Base-by-base conservation (phyloP, 2,113 vertebrate species). In the Echinops telfairi region DNA sequence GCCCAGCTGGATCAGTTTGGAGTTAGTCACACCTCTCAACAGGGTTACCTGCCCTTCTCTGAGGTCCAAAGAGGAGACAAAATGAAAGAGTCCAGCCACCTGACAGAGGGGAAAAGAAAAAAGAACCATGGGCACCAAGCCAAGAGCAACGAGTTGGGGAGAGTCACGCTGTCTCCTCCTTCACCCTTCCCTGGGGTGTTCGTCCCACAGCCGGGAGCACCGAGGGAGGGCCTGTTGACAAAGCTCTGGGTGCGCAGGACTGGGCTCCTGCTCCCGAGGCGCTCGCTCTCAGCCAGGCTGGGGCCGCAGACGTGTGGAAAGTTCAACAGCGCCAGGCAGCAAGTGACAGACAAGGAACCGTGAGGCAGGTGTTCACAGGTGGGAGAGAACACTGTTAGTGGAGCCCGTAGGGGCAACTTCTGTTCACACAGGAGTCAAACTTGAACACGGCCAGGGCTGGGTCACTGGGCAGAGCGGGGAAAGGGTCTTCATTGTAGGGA, bases 1-100 rank as follows among this genome's bases (percentile, higher is more conserved):
- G 53, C 70, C 91, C 38, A 7, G 58, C 93, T 87, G 94, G 82
- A 6, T 97, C 96, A 96, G 96, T 94, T 86, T 93, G 95, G 81
- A 88, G 95, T 98, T 97, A 98, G 97, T 93, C 93, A 84, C 93
- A 96, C 93, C 97, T 98, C 89, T 98, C 96, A 89, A 70, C 83
- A 14, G 97, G 95, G 97, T 98, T 98, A 98, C 98, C 98, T 98
- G 98, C 98, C 97, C 97, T 95, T 98, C 97, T 98, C 97, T 98
- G 98, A 97, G 96, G 94, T 98, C 98, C 98, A 96, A 97, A 97
- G 97, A 98, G 94, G 95, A 98, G 97, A 98, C 96, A 97, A 98
- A 97, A 95, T 98, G 97, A 97, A 98, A 98, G 86, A 98, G 95
- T 94, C 97, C 97, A 97, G 97, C 97, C 92, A 98, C 98, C 98